Percentiles rank a stretch among this genome's conserved stretches.
Conservation (phyloP, 2,113 vertebrate species). For the Tauraco erythrolophus region DNA sequence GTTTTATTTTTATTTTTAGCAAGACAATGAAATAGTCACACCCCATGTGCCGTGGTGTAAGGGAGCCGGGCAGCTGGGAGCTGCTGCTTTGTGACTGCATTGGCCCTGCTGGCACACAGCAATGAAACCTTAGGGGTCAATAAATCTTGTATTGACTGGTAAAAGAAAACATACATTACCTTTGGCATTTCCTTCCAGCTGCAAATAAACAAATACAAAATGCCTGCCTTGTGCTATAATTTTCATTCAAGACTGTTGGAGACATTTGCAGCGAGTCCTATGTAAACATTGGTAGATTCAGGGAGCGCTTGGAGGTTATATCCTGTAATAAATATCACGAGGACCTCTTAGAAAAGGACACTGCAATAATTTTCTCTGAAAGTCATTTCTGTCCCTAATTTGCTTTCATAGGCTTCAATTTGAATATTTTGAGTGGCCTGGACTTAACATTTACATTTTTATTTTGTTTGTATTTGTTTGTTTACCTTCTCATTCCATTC, state of each 20-base stretch:
- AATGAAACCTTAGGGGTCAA: background rate
- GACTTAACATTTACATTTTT: slow-evolving; percentile 22
- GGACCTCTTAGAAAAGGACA: slow-evolving; percentile 7
- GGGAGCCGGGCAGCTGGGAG: background rate
- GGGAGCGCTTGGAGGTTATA: slow-evolving; percentile 48
- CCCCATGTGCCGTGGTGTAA: background rate
- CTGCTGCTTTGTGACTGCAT: background rate
- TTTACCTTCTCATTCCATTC: background rate
- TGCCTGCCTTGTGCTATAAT: slow-evolving; percentile 2
- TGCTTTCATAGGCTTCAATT: background rate
- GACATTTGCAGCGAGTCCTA: slow-evolving; percentile 17
- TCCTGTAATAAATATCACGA: slow-evolving; percentile 66
- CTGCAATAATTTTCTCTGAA: slow-evolving; percentile 48
- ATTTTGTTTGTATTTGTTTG: slow-evolving; percentile 43
- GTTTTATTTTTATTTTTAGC: slow-evolving; percentile 4
- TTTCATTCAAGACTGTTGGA: slow-evolving; percentile 11
- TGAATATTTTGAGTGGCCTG: slow-evolving; percentile 21
- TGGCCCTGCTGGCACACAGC: background rate
- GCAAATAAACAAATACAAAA: slow-evolving; percentile 54
- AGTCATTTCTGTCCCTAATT: slow-evolving; percentile 46
- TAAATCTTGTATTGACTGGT: slow-evolving; percentile 26
- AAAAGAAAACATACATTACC: slow-evolving; percentile 12
- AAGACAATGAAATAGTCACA: background rate
- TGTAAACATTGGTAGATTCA: slow-evolving; percentile 40
- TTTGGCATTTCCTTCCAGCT: slow-evolving; percentile 21